Evolutionary conservation across 2,113 vertebrate species (phyloP), one percentile per base, ranked within the genome.

Genomic region (Pollachius pollachius): DNA sequence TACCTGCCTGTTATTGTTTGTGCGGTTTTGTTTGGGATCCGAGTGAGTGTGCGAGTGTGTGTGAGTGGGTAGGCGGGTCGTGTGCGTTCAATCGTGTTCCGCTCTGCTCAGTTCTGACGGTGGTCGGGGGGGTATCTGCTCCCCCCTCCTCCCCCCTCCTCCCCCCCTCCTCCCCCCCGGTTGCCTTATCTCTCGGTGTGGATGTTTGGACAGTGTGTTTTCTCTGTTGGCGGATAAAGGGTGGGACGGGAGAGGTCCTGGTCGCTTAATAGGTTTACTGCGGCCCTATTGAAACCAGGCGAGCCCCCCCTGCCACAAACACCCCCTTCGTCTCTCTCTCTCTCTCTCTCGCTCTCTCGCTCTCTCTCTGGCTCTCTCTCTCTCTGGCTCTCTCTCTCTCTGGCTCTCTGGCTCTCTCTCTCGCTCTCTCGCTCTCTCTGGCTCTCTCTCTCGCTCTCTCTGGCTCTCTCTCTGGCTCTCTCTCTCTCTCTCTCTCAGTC

Each of bases 191-290:
- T 95, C 88, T 92, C 90, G 92, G 92, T 94, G 90, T 95, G 93
- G 92, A 94, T 95, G 94, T 97, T 96, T 95, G 92, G 93, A 95
- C 94, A 93, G 94, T 94, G 90, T 96, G 93, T 96, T 96, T 96
- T 96, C 80, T 94, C 93, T 93, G 92, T 93, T 93, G 92, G 94
- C 94, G 92, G 79, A 41, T 69, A 83, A 84, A 84, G 78, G 72
- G 71, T 74, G n/a, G n/a, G 67, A 62, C 9, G 37, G 71, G 70
- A 94, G 90, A 89, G 88, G 92, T 52, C 91, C 93, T 91, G 92
- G 66, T 65, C 94, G 94, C 92, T 91, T 96, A 97, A 97, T 95
- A 94, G 95, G 94, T 95, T 97, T 96, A 96, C 94, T 93, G 95
- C 71, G 41, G 34, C 67, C 69, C 94, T 94, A 95, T 95, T 96